Conservation (phyloP, 2,113 vertebrate species). For the Marmota monax region DNA sequence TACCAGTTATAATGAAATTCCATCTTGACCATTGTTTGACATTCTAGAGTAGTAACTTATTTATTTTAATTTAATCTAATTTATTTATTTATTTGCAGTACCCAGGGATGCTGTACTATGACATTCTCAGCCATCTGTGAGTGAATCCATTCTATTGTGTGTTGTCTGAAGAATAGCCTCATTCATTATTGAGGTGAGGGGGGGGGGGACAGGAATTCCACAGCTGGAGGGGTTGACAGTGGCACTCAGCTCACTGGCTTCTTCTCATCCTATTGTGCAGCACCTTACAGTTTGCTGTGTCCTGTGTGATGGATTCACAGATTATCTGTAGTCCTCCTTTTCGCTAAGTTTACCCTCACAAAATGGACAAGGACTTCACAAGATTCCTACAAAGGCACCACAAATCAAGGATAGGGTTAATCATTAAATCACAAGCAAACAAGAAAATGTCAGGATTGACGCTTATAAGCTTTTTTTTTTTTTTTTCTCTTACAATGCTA, state of each 20-base stretch:
- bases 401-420: not conserved
- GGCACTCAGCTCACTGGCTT: not conserved
- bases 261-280: not conserved
- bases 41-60: too few relatives aligned
- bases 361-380: not conserved
- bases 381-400: conserved; percentile 9
- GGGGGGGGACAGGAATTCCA: not conserved
- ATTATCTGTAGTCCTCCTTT: not conserved
- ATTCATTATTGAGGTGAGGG: not conserved
- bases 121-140: not conserved
- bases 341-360: not conserved
- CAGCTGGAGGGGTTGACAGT: not conserved
- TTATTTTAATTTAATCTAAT: too few relatives aligned
- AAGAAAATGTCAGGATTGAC: not conserved
- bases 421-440: conserved; percentile 1
- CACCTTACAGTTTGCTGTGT: not conserved
- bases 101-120: too few relatives aligned
- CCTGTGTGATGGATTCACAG: not conserved
- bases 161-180: not conserved
- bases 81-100: too few relatives aligned
- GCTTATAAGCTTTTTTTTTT: too few relatives aligned
- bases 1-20: not conserved
- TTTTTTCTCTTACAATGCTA: too few relatives aligned
- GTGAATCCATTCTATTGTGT: not conserved
- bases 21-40: not conserved